phyloP scores from a whole-genome alignment of 2,888 invertebrate species.

The Agrochola lota region DNA sequence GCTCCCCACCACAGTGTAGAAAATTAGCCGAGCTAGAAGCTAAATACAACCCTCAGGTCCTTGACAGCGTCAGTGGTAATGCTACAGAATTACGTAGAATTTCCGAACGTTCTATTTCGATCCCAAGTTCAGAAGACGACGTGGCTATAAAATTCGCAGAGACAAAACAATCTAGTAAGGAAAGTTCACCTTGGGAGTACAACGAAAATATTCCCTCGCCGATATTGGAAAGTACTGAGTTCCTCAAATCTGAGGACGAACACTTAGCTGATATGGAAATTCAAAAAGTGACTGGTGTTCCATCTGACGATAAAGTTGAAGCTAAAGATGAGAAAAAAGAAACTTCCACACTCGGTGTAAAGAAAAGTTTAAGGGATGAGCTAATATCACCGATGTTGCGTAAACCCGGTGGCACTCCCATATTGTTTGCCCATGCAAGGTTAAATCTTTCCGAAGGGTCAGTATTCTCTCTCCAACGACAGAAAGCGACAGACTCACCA shows the following conservation, averaged over 20 bases:
- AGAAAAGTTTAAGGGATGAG: constrained; percentile 92
- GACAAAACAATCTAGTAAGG: constrained; percentile 86
- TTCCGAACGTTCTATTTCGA: constrained; percentile 94
- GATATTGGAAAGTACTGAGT: constrained; percentile 91
- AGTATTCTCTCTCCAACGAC: constrained; percentile 94
- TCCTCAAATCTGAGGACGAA: constrained; percentile 91
- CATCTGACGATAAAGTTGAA: constrained; percentile 82
- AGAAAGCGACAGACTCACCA: constrained; percentile 94
- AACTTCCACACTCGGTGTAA: constrained; percentile 78
- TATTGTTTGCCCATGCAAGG: constrained; percentile 94
- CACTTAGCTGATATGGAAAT: constrained; percentile 90
- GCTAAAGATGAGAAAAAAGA: constrained; percentile 79
- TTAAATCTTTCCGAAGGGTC: constrained; percentile 96
- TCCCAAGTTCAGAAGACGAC: constrained; percentile 94
- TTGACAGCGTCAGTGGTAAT: constrained; percentile 92
- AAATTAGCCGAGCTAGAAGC: constrained; percentile 92
- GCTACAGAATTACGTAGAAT: constrained; percentile 93
- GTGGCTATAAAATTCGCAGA: constrained; percentile 91
- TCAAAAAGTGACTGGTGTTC: constrained; percentile 88
- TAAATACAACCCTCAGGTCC: constrained; percentile 91
- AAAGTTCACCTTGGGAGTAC: constrained; percentile 91
- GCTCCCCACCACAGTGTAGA: constrained; percentile 93
- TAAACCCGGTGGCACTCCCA: constrained; percentile 94
- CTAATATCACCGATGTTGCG: constrained; percentile 93
- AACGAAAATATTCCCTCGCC: constrained; percentile 92